These are phyloP conservation scores for Acrobasis suavella DNA, from an alignment of 2,888 invertebrate genomes.

Conservation along the genomic window DNA sequence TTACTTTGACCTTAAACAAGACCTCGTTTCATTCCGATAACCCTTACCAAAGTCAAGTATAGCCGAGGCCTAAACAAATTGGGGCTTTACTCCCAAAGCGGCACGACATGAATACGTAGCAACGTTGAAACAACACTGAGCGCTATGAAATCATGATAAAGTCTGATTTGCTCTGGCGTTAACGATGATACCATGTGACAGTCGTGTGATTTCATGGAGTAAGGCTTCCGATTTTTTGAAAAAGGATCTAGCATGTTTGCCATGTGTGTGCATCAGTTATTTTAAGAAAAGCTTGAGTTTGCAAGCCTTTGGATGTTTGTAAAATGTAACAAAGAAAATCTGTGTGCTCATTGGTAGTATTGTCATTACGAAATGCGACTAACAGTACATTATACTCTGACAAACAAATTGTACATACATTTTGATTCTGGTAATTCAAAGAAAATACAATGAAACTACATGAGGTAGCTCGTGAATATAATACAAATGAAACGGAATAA, in stretches of 20 bases:
- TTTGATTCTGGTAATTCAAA: slow-evolving; percentile 5
- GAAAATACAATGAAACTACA: neutral
- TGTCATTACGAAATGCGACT: slow-evolving; percentile 29
- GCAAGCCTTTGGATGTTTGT: slow-evolving; percentile 58
- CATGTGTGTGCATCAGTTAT: slow-evolving; percentile 48
- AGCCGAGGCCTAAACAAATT: slow-evolving; percentile 26
- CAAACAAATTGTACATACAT: slow-evolving; percentile 27
- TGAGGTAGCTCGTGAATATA: neutral
- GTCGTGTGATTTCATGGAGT: too few species aligned
- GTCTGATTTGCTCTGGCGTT: too few species aligned
- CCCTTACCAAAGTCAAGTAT: slow-evolving; percentile 25
- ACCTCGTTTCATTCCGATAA: slow-evolving; percentile 24
- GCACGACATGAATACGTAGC: too few species aligned
- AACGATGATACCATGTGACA: too few species aligned
- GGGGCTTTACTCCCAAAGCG: too few species aligned
- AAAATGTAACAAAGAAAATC: slow-evolving; percentile 34
- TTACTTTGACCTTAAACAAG: slow-evolving; percentile 20
- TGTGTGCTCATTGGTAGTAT: slow-evolving; percentile 33
- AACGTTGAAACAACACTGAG: too few species aligned
- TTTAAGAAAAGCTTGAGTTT: slow-evolving; percentile 50
- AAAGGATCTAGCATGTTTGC: slow-evolving; percentile 49
- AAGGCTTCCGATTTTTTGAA: neutral
- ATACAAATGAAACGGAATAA: neutral
- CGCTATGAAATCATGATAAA: too few species aligned
- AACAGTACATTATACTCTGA: slow-evolving; percentile 30